Evolutionary conservation across 1,140 invertebrate species (phyloP), one percentile per base, ranked within the genome.

Genomic region (Drosophila mauritiana): DNA sequence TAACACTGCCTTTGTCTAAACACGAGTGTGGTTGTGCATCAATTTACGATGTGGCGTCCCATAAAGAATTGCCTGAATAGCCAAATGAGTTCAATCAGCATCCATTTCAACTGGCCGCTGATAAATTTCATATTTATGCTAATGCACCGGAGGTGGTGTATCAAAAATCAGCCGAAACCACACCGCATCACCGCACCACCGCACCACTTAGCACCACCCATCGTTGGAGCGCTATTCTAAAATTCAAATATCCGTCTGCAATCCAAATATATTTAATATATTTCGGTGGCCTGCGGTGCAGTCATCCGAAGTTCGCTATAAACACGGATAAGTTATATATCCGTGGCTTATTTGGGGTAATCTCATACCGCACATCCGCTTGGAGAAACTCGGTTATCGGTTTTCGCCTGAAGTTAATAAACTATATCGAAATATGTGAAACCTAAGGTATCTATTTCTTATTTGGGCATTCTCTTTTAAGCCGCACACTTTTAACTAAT

Each of bases 71-170:
- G 73, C 75, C 68, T 80, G 75, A 88, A 82, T 86, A 82, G 77
- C 77, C 69, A 88, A 88, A 89, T 88, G 80, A 89, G 84, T 89
- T 83, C 85, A 89, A 89, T 84, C 85, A 84, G 77, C 80, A 89
- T 89, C 80, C 84, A 89, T 89, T 88, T 58, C 78, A 74, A 61
- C 51, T 51, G 73, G 59, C 51, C 70, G 75, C 81, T 88, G 83
- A 88, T 89, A 88, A 88, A 88, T 88, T 88, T 88, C 79, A 88
- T 88, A 88, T 88, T 88, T 89, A 88, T 88, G 83, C 76, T 89
- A 88, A 88, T 88, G 84, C 76, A 31, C 73, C 58, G 48, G 15
- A 25, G 58, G 51, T 62, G 51, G 34, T 56, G 59, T 67, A 75
- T 54, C 48, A 68, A 77, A 54, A 69, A 73, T 78, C 74, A 75